Base-by-base conservation (phyloP, 2,888 invertebrate species). In the Helicoverpa assulta region DNA sequence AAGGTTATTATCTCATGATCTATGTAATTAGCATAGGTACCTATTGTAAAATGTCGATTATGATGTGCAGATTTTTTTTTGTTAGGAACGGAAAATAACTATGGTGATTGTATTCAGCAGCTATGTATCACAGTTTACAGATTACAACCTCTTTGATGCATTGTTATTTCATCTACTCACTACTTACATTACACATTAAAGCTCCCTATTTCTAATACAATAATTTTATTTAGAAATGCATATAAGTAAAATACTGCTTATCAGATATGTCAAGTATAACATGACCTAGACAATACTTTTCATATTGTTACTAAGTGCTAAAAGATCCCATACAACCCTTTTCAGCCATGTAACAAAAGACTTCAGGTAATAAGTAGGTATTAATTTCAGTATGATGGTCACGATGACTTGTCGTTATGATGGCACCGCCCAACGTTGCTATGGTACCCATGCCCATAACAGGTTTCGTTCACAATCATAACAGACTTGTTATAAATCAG, bases 361-460 rank as follows among this genome's bases (percentile, higher is more conserved):
- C 55, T 67, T 68, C 66, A 18, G 58, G 19, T 29, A 60, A 66
- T 73, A 72, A 63, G 68, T 58, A 54, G 40, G 68, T 56, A 70
- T 33, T 61, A 33, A 70, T 73, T 75, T 66, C 66, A 33, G 67
- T 85, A 75, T 80, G 80, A 77, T 73, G 78, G 87, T 89, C 89
- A 90, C 68, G 83, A 74, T 90, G 91, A 91, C 85, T 82, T 81
- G 80, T 81, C 80, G 74, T 78, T 85, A 64, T 63, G 60, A 62
- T 67, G 68, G 79, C 65, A 70, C 81, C 86, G 85, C 83, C 86
- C 87, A 84, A 73, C 88, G 93, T 94, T 91, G 79, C 92, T 89
- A 94, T 94, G 91, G 90, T 84, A 76, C 73, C 91, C 88, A 84
- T 80, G 69, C 76, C 70, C 92, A 93, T 90, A 94, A 94, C 93